Percentiles rank a stretch among this genome's conserved stretches.
These are phyloP conservation scores for Crematogaster levior DNA, from an alignment of 2,888 invertebrate species.

Conservation along the genomic window DNA sequence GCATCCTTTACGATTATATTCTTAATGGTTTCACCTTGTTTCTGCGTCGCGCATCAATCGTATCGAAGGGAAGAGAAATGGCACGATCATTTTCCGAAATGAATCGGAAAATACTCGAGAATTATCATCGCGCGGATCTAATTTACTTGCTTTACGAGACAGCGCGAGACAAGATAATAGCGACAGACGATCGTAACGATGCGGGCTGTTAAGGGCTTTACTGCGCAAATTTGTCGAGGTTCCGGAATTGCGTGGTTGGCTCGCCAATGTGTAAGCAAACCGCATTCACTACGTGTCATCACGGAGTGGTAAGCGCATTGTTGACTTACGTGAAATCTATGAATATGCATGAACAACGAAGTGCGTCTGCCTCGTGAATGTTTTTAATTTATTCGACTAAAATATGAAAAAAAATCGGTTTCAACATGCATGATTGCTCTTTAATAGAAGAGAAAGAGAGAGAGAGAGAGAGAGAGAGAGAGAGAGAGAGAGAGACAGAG, in stretches of 20 bases:
- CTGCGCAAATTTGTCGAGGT: conserved; percentile 4
- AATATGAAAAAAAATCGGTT: conserved; percentile 23
- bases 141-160: conserved; percentile 45
- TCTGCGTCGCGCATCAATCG: neutral
- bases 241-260: neutral
- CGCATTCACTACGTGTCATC: conserved; percentile 14
- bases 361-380: neutral
- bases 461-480: neutral
- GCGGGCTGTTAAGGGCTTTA: neutral
- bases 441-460: neutral
- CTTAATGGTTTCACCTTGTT: conserved; percentile 36
- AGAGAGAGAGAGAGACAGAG: neutral
- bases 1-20: conserved; percentile 70
- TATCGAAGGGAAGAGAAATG: neutral
- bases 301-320: conserved; percentile 31
- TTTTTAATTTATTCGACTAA: neutral
- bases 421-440: neutral
- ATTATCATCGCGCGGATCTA: conserved; percentile 55
- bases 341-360: conserved; percentile 25
- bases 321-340: conserved; percentile 21
- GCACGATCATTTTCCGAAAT: conserved; percentile 43
- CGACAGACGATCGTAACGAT: conserved; percentile 9
- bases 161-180: neutral
- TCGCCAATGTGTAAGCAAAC: neutral
- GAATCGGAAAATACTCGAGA: conserved; percentile 35